Base-by-base conservation (phyloP, 2,888 invertebrate species). In the Ochropleura plecta region DNA sequence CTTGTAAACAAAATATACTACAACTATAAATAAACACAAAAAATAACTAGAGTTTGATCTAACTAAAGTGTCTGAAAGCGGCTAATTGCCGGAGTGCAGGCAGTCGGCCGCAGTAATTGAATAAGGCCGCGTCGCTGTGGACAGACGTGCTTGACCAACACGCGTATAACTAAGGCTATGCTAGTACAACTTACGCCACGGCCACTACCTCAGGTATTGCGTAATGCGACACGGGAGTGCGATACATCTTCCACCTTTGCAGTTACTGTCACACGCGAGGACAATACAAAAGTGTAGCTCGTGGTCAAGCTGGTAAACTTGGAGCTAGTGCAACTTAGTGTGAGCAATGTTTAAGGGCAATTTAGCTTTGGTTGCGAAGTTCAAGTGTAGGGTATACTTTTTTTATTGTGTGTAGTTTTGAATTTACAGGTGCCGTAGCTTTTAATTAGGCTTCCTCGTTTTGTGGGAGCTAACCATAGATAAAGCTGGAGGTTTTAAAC, bases 31-130 rank as follows among this genome's bases (percentile, higher is more conserved):
- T 4, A 14, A 71, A 44, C 12, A 64, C 18, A 20, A 60, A 57
- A 64, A 59, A 46, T 30, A 60, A 70, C 16, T 59, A 70, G 60
- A 49, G 16, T 82, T 76, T 46, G 70, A 73, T 51, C 40, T 65
- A 55, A 59, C 30, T 16, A 30, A 63, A 70, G 65, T 73, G 78
- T 67, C 78, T 77, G 40, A 60, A 57, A 66, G 57, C 67, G 57
- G 66, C 62, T 82, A 74, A 85, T 82, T 69, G 67, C 40, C 55
- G 30, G 69, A 73, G 83, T 75, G 83, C 85, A 74, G 77, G 53
- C 70, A 40, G 64, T 63, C 51, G 48, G 44, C 69, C 66, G 65
- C 65, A 55, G 5, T 83, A 78, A 83, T 85, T 44, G 48, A 78
- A 85, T 83, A 83, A 73, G 66, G 66, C 44, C 18, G 30, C 67